phyloP scores from a whole-genome alignment of 1,140 invertebrate species.

The Phocides pigmalion region DNA sequence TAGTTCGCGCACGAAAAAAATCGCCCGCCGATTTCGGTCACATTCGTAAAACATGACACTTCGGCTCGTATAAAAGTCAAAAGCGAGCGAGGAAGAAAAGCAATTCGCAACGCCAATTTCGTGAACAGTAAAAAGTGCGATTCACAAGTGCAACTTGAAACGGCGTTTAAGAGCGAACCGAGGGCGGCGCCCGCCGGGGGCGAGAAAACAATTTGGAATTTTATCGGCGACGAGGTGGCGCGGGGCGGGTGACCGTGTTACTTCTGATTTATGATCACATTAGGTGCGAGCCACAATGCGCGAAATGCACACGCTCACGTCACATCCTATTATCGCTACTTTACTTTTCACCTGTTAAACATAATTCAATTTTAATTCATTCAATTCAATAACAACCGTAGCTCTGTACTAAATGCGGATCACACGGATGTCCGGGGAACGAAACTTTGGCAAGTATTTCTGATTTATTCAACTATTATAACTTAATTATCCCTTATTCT shows the following conservation, averaged over 20 bases:
- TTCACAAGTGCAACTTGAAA: slow-evolving; percentile 82
- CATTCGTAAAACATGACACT: slow-evolving; percentile 53
- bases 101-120: slow-evolving; percentile 77
- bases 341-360: slow-evolving; percentile 19
- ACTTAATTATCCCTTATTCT: too few relatives aligned
- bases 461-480: too few relatives aligned
- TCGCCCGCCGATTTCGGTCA: slow-evolving; percentile 50
- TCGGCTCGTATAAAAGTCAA: slow-evolving; percentile 41
- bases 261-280: slow-evolving; percentile 76
- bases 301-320: slow-evolving; percentile 56
- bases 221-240: slow-evolving; percentile 71
- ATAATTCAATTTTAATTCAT: background rate
- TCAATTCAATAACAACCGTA: background rate
- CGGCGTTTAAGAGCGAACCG: slow-evolving; percentile 81
- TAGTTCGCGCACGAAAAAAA: slow-evolving; percentile 63
- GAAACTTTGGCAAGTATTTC: too few relatives aligned
- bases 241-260: slow-evolving; percentile 61
- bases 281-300: slow-evolving; percentile 63
- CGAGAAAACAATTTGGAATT: slow-evolving; percentile 81
- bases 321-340: slow-evolving; percentile 14
- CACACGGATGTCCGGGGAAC: too few relatives aligned
- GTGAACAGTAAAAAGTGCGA: slow-evolving; percentile 80
- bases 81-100: slow-evolving; percentile 59
- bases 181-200: slow-evolving; percentile 76
- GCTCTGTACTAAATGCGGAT: too few relatives aligned